Conservation (phyloP, 2,888 invertebrate species). For the Linnaemya vulpina region DNA sequence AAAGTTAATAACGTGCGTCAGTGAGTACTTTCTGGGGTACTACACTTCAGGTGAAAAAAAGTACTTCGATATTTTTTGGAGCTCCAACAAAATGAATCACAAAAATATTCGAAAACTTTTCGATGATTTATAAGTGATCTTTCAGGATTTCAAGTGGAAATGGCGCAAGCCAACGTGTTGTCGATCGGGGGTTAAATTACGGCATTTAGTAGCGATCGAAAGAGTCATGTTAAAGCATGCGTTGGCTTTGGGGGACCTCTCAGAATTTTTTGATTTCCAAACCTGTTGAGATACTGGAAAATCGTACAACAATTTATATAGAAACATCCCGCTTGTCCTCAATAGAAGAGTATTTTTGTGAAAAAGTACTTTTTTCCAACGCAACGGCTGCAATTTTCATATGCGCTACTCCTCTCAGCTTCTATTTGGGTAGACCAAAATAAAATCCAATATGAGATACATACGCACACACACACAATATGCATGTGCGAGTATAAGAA, state of each 20-base stretch:
- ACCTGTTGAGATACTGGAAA: too few relatives aligned
- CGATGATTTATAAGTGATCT: too few relatives aligned
- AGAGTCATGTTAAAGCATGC: too few relatives aligned
- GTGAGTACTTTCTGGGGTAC: background rate
- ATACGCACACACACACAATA: background rate
- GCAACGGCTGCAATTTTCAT: background rate
- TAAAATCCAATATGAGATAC: background rate
- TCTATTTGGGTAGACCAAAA: slow-evolving; percentile 14
- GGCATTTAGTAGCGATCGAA: too few relatives aligned
- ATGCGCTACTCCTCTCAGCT: background rate
- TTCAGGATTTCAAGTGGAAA: too few relatives aligned
- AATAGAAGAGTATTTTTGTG: background rate
- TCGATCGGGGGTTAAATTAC: too few relatives aligned
- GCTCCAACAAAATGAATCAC: background rate
- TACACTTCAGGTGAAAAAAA: background rate
- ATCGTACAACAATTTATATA: too few relatives aligned
- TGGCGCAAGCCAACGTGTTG: too few relatives aligned
- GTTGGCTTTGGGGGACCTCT: too few relatives aligned
- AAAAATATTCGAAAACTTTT: too few relatives aligned
- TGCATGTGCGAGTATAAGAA: background rate
- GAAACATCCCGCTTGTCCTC: too few relatives aligned
- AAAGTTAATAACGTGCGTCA: background rate
- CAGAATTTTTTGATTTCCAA: too few relatives aligned
- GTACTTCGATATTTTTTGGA: background rate
- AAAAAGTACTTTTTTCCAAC: slow-evolving; percentile 15